Conservation (phyloP, 2,113 vertebrate species). For the Orientallactaga bullata region DNA sequence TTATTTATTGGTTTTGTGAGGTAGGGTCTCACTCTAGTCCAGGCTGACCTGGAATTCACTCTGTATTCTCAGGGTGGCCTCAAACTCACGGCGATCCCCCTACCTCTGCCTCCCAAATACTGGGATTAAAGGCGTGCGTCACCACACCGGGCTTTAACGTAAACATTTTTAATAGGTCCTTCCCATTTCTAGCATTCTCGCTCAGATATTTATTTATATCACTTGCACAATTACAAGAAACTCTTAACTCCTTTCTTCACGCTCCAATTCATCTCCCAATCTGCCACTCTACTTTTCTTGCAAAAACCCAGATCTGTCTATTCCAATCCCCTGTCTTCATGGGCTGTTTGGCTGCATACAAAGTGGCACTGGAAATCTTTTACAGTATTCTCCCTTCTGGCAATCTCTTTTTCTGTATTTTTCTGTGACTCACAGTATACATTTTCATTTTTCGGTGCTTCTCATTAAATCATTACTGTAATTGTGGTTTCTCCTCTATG, state of each 20-base stretch:
- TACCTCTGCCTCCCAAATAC: too few species aligned
- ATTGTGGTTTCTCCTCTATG: neutral
- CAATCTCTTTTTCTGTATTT: neutral
- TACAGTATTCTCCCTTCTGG: neutral
- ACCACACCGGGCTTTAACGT: too few species aligned
- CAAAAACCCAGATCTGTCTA: constrained; percentile 55
- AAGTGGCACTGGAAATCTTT: constrained; percentile 35
- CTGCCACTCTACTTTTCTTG: constrained; percentile 64
- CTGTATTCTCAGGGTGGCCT: too few species aligned
- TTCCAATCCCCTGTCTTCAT: constrained; percentile 30
- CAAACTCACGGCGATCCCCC: too few species aligned
- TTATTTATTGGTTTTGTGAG: too few species aligned
- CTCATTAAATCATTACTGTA: neutral
- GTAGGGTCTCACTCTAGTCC: too few species aligned
- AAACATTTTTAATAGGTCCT: neutral
- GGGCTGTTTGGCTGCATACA: neutral
- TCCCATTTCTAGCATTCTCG: constrained; percentile 25
- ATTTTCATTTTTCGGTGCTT: constrained; percentile 39
- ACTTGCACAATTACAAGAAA: neutral
- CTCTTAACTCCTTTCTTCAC: constrained; percentile 47
- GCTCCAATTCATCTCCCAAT: constrained; percentile 59
- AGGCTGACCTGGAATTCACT: too few species aligned
- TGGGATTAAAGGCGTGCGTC: too few species aligned
- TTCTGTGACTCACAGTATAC: neutral
- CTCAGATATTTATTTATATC: neutral